Evolutionary conservation across 2,113 vertebrate species (phyloP), one percentile per base, ranked within the genome.

Genomic region (Eulemur macaco): DNA sequence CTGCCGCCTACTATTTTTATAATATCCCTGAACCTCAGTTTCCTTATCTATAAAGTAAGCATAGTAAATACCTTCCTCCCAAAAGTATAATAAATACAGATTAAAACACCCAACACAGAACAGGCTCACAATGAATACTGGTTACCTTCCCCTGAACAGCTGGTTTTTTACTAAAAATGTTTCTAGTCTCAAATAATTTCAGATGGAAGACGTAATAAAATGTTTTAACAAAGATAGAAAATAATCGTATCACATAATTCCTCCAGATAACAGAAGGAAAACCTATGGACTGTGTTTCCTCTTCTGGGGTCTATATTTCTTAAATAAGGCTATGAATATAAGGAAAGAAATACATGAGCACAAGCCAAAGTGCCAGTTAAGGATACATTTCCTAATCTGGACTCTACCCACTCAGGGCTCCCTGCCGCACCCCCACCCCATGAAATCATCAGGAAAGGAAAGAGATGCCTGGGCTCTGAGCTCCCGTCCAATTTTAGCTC

Each of bases 401-500:
- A 77, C 64, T 96, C 58, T 52, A 82, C 31, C 37, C 76, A 56
- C 42, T 84, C 83, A 9, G 94, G 58, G 25, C 37, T 92, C 68
- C 11, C 20, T 21, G 23, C 80, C 56, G 68, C 37, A 27, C 52
- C 84, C 42, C 42, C 17, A 14, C 13, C 9, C 14, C 29, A 8
- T 92, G 92, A 95, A 92, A 47, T 90, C 87, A 93, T 88, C 94
- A 86, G 92, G 23, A 94, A 95, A 96, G 86, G 83, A 95, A 87
- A 92, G 89, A 97, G 77, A 92, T 3, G 11, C 73, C 73, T 37
- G 71, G 52, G 60, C 73, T 90, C 95, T 95, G 92, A 95, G 81
- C 63, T 78, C 54, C 87, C 17, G 37, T 88, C 93, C 95, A 95
- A 96, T 97, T 98, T 97, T 98, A 98, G 97, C 96, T 91, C 68